Evolutionary conservation across 2,113 vertebrate species (phyloP).

Genomic region (Zosterops hypoxanthus): DNA sequence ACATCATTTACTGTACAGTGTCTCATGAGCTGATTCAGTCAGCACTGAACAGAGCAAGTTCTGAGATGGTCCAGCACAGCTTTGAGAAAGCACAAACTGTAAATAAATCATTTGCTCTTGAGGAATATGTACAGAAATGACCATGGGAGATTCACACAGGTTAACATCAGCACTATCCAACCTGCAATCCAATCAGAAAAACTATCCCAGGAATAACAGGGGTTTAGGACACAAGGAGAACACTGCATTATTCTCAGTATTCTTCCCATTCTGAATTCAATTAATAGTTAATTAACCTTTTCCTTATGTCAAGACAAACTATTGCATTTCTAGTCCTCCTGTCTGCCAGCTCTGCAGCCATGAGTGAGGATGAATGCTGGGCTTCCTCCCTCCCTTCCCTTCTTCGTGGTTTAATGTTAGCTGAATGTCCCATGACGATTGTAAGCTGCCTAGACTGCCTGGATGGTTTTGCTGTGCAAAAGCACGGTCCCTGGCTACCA

Average conservation of each 20-base stretch:
- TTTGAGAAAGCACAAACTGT: not conserved
- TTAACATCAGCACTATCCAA: not conserved
- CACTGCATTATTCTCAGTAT: not conserved
- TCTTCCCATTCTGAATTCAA: not conserved
- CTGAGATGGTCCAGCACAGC: not conserved
- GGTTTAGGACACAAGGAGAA: not conserved
- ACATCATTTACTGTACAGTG: rapidly evolving
- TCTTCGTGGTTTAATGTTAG: rapidly evolving
- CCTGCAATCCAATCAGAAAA: not conserved
- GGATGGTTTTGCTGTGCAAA: not conserved
- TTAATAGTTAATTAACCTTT: not conserved
- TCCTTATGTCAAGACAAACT: not conserved
- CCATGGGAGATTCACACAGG: not conserved
- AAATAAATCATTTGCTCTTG: not conserved
- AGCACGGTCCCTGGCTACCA: rapidly evolving
- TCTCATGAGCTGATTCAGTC: not conserved
- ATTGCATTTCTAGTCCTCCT: not conserved
- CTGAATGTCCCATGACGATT: not conserved
- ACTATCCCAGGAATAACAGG: not conserved
- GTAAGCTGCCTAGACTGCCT: not conserved
- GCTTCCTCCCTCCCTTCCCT: not conserved
- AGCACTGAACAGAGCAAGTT: not conserved
- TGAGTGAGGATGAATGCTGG: not conserved
- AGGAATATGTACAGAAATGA: rapidly evolving
- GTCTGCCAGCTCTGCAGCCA: not conserved